These are phyloP conservation scores for Neocrepidodera transversa DNA, from an alignment of 2,888 invertebrate genomes.

Conservation along the genomic window DNA sequence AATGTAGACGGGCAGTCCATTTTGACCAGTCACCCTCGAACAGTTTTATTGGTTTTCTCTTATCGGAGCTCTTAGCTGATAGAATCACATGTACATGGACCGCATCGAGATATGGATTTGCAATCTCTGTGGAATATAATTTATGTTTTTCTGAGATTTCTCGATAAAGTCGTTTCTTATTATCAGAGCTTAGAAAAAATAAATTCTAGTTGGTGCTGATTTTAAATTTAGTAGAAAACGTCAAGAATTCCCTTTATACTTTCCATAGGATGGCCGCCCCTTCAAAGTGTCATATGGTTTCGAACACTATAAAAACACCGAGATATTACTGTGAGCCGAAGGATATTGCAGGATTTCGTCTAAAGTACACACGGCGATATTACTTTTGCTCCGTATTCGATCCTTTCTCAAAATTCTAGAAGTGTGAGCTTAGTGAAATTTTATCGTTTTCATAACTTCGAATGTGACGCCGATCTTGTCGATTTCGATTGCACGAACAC, in stretches of 20 bases:
- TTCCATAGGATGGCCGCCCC: constrained; percentile 10
- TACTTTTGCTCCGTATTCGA: constrained; percentile 51
- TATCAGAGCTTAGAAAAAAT: no score
- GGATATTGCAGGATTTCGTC: constrained; percentile 55
- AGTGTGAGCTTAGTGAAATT: constrained; percentile 41
- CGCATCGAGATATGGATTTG: constrained; percentile 26
- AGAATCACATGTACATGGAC: constrained; percentile 38
- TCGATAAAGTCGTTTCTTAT: constrained; percentile 1
- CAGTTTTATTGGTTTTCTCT: constrained; percentile 46
- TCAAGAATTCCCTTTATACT: constrained; percentile 4
- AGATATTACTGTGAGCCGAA: constrained; percentile 50
- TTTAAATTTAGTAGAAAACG: not conserved
- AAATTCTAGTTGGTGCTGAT: no score
- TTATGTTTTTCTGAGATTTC: constrained; percentile 9
- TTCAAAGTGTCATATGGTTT: constrained; percentile 47
- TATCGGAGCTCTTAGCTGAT: constrained; percentile 47
- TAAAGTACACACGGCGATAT: constrained; percentile 55
- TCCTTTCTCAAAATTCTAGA: constrained; percentile 41
- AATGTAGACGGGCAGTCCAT: constrained; percentile 49
- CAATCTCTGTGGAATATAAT: constrained; percentile 21
- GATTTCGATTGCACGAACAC: not conserved
- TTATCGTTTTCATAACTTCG: constrained; percentile 35
- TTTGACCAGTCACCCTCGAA: constrained; percentile 46
- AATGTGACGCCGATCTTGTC: constrained; percentile 14
- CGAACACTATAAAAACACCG: constrained; percentile 52